Evolutionary conservation across 2,888 invertebrate genomes (phyloP).

Genomic region (Thelaira solivaga): DNA sequence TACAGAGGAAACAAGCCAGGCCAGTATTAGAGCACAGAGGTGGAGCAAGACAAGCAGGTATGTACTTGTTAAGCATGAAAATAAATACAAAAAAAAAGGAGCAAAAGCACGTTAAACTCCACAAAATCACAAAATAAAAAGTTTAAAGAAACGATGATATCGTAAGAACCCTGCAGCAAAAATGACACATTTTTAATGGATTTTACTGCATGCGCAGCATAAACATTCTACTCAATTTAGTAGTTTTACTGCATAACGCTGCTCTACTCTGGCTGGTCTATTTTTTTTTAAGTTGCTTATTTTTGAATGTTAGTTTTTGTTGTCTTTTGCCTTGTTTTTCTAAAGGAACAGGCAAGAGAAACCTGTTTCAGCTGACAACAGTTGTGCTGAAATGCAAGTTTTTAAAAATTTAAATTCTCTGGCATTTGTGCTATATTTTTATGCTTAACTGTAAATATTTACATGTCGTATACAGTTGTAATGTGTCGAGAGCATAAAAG

Average conservation of each 20-base stretch:
- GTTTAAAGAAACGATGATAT: constrained; percentile 15
- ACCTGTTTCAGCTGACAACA: constrained; percentile 39
- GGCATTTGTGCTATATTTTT: background rate
- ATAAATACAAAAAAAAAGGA: constrained; percentile 2
- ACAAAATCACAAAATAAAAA: background rate
- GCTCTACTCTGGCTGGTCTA: constrained; percentile 4
- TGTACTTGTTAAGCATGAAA: constrained; percentile 14
- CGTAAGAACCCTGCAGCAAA: constrained; percentile 53
- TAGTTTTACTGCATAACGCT: too few relatives aligned
- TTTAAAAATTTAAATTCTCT: background rate
- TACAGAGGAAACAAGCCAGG: constrained; percentile 9
- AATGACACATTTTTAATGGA: constrained; percentile 64
- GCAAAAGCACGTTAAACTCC: constrained; percentile 11
- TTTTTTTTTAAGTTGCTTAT: constrained; percentile 15
- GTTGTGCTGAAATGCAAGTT: background rate
- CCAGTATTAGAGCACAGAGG: constrained; percentile 19
- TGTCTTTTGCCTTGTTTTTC: background rate
- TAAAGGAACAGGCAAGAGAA: constrained; percentile 1
- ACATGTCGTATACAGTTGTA: constrained; percentile 13
- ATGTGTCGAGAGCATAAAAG: constrained; percentile 3
- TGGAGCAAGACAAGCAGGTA: constrained; percentile 24
- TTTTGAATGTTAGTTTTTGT: background rate
- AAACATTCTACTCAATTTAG: constrained; percentile 32
- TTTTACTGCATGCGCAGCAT: constrained; percentile 52
- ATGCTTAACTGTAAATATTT: background rate